Evolutionary conservation across 2,113 vertebrate genomes (phyloP).

Genomic region (Corydoras maculifer): DNA sequence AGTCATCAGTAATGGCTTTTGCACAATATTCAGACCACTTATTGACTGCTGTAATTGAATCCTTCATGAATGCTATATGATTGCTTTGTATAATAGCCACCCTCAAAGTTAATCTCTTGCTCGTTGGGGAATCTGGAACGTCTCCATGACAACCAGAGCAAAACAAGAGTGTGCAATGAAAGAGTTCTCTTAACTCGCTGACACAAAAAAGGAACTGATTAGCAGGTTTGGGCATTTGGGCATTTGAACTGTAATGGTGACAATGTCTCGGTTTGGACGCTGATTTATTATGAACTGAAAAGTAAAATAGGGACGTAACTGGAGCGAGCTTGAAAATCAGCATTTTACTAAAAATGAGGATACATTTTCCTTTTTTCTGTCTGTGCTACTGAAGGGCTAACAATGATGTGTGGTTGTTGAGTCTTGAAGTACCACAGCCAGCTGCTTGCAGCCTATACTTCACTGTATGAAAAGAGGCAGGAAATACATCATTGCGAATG

Average conservation of each 20-base stretch:
- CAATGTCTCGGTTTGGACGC: slow-evolving; percentile 12
- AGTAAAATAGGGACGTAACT: too few relatives aligned
- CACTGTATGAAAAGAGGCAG: slow-evolving; percentile 41
- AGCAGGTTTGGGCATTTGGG: neutral
- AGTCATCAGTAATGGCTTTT: neutral
- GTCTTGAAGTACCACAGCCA: slow-evolving; percentile 38
- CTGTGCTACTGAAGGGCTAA: slow-evolving; percentile 19
- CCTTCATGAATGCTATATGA: slow-evolving; percentile 16
- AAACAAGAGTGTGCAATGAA: slow-evolving; percentile 5
- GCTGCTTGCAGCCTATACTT: slow-evolving; percentile 38
- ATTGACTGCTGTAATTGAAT: slow-evolving; percentile 3
- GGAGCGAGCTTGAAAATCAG: too few relatives aligned
- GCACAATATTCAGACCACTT: neutral
- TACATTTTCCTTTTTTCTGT: slow-evolving; percentile 21
- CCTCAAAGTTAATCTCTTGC: slow-evolving; percentile 32
- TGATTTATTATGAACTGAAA: too few relatives aligned
- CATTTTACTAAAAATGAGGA: neutral
- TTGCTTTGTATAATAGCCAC: slow-evolving; percentile 15
- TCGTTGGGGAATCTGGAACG: slow-evolving; percentile 21
- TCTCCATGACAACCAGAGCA: slow-evolving; percentile 31
- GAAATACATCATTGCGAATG: slow-evolving; percentile 44
- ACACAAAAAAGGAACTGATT: neutral
- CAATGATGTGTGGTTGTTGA: slow-evolving; percentile 37
- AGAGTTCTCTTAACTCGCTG: neutral
- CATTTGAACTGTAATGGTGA: neutral